phyloP scores from a whole-genome alignment of 2,797 vertebrate genomes.

The Chelmon rostratus region DNA sequence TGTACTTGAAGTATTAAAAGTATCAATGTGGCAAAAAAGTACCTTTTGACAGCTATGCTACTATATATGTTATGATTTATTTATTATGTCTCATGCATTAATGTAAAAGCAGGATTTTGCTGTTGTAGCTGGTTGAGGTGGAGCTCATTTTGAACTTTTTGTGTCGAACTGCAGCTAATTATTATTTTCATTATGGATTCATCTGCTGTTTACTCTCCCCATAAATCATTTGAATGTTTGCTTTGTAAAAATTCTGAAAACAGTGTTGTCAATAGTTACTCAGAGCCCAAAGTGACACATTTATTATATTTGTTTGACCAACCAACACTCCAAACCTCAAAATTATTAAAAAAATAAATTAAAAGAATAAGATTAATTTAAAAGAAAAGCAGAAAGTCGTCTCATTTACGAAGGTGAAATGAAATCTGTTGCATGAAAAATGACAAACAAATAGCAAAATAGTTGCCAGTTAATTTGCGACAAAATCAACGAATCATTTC shows the following conservation, averaged over 20 bases:
- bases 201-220: background rate
- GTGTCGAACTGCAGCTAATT: too few species aligned
- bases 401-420: background rate
- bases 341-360: background rate
- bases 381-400: background rate
- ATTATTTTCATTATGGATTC: background rate
- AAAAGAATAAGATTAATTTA: background rate
- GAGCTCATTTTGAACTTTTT: background rate
- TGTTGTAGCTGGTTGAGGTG: background rate
- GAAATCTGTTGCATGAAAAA: background rate
- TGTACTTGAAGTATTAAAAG: background rate
- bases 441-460: background rate
- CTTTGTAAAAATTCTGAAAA: background rate
- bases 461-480: background rate
- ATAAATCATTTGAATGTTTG: background rate
- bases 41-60: background rate
- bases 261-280: background rate
- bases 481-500: background rate
- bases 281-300: background rate
- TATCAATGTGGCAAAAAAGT: background rate
- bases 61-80: background rate
- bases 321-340: background rate
- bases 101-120: background rate
- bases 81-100: background rate
- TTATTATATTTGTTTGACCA: background rate